Base-by-base conservation (phyloP, 2,113 vertebrate species). In the Hiodon tergisus region DNA sequence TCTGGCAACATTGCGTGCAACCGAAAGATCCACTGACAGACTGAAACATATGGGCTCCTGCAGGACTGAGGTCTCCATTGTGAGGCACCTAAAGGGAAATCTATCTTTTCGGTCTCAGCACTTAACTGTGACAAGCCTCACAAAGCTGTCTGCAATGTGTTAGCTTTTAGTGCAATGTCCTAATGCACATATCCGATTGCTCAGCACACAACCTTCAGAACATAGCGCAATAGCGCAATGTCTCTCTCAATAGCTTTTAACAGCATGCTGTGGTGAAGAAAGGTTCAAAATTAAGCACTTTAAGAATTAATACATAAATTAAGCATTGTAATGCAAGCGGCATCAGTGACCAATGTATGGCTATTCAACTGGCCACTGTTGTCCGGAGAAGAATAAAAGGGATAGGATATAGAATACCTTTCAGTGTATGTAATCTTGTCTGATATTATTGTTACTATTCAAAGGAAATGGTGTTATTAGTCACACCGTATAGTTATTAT, bases 11-110 rank as follows among this genome's bases (percentile, higher is more conserved):
- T 53, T 4, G n/a, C 52, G 61, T 66, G 57, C 31, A 66, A 13
- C 61, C 55, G 51, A n/a, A 7, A 3, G 8, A 5, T 5, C 16
- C 10, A 63, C 5, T 53, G 60, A 58, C 10, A n/a, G 50, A 17
- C 52, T 48, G 58, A 67, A 31, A 67, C 65, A 10, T 14, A n/a
- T 31, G 48, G 50, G 50, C 50, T n/a, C 66, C 14, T 50, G 4
- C 6, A 68, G 50, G 48, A 68, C 66, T 68, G 66, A 68, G 13
- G 52, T 70, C n/a, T n/a, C 47, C 16, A 31, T 55, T 69, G 68
- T 69, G 50, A 16, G 8, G 53, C 53, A 55, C 5, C 7, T 58
- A 53, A 58, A 70, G 53, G 16, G 46, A 51, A 68, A 8, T 67
- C 54, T 52, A 68, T 47, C 52, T 16, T 68, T 13, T 69, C 52